Evolutionary conservation across 2,888 invertebrate species (phyloP).

Genomic region (Gnatocerus cornutus): DNA sequence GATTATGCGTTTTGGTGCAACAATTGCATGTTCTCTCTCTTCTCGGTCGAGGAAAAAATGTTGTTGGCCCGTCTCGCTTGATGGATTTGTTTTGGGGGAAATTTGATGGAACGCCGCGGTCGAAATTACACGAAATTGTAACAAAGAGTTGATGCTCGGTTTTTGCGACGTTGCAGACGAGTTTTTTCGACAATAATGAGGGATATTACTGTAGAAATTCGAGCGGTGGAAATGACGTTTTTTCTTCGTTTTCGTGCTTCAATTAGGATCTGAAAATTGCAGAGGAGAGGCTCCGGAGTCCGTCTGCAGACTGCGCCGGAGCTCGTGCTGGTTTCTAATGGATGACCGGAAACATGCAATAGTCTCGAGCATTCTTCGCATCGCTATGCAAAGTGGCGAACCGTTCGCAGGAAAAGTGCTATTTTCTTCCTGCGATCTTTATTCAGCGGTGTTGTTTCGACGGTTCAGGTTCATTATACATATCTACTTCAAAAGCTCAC

Average conservation of each 20-base stretch:
- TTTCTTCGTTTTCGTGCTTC: conserved; percentile 36
- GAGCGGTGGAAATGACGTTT: conserved; percentile 43
- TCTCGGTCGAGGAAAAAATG: conserved; percentile 28
- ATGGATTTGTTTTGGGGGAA: conserved; percentile 49
- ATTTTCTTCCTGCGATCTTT: conserved; percentile 11
- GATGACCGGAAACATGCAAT: conserved; percentile 55
- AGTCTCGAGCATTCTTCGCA: conserved; percentile 51
- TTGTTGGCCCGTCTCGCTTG: conserved; percentile 47
- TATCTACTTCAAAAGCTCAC: no score
- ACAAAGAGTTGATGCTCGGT: conserved; percentile 41
- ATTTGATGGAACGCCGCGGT: conserved; percentile 47
- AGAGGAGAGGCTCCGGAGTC: conserved; percentile 29
- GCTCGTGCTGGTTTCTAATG: conserved; percentile 48
- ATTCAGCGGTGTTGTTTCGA: no score
- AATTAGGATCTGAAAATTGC: conserved; percentile 43
- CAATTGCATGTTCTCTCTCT: conserved; percentile 52
- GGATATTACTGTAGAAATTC: conserved; percentile 46
- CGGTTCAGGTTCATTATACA: no score
- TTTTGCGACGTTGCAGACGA: conserved; percentile 43
- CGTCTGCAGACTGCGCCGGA: conserved; percentile 27
- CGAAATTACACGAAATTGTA: conserved; percentile 46
- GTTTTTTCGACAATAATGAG: conserved; percentile 48
- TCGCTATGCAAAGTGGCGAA: conserved; percentile 55
- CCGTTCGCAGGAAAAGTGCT: conserved; percentile 51
- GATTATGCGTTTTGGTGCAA: conserved; percentile 59